Evolutionary conservation across 2,113 vertebrate species (phyloP), one percentile per base, ranked within the genome.

Genomic region (Cyanocitta stelleri): DNA sequence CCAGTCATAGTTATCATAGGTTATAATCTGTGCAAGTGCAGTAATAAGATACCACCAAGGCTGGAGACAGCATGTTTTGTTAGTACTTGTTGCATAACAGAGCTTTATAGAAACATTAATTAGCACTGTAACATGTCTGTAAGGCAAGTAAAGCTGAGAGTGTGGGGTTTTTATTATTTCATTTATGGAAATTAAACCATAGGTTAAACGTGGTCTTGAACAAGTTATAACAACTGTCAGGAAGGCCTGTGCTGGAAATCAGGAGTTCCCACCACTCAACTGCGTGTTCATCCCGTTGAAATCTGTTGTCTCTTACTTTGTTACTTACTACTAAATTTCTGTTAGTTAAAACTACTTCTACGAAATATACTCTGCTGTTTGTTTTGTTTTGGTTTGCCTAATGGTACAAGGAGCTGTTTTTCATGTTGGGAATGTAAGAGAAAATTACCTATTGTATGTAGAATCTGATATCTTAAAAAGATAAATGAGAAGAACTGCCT

Each of bases 81-180:
- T 94, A 90, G 69, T 93, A 91, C 92, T 96, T 92, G 92, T 80
- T 90, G 64, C 49, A 48, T 75, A 93, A 91, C 43, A 64, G 66
- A 86, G 15, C 66, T 37, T 79, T 83, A 62, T 64, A 24, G 61
- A 88, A 72, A 76, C 15, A 21, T 95, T 87, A 90, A 94, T 94
- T 87, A 80, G 69, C 13, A 49, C 5, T 86, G 29, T 71, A 88
- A 78, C 8, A 19, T 92, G 78, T 26, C 94, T 96, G 61, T 89
- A 83, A 93, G 93, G 95, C 93, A 97, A 72, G n/a, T 72, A 91
- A 78, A 96, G 43, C 49, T n/a, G 52, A 16, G 22, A 84, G 26
- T 24, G 39, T 85, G 39, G 18, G 18, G 1, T 0, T 66, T 87
- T 66, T 71, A 20, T 93, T 89, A 52, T 76, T 91, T 95, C 21